These are phyloP conservation scores for Notarius quadriscutis DNA, from an alignment of 2,113 vertebrate genomes.

Conservation along the genomic window DNA sequence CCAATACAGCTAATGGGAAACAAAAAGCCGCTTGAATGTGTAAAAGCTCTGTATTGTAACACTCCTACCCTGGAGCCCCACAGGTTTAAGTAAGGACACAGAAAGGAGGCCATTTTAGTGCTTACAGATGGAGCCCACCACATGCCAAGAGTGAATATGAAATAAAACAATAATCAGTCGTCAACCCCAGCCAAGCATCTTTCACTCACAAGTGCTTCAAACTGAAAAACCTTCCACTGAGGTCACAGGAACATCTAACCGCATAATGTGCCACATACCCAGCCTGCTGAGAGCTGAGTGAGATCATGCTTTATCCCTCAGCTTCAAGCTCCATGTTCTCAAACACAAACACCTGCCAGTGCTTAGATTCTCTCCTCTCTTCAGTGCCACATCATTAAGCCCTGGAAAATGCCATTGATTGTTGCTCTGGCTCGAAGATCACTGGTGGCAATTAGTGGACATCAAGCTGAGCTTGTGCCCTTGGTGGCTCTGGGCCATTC, in stretches of 20 bases:
- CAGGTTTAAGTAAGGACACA: slow-evolving; percentile 49
- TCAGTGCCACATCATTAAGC: slow-evolving; percentile 44
- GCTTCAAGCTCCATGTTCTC: slow-evolving; percentile 24
- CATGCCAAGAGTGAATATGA: slow-evolving; percentile 47
- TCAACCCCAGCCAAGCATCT: slow-evolving; percentile 35
- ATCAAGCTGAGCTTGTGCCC: slow-evolving; percentile 60
- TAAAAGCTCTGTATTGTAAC: slow-evolving; percentile 6
- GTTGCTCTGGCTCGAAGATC: slow-evolving; percentile 54
- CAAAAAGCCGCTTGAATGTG: background rate
- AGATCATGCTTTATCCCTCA: slow-evolving; percentile 48
- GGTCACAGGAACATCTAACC: slow-evolving; percentile 43
- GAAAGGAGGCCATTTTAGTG: slow-evolving; percentile 35
- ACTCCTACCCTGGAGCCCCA: slow-evolving; percentile 12
- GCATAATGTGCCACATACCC: slow-evolving; percentile 46
- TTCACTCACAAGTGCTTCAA: slow-evolving; percentile 30
- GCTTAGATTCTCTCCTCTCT: slow-evolving; percentile 45
- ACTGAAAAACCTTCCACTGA: slow-evolving; percentile 44
- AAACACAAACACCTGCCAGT: slow-evolving; percentile 49
- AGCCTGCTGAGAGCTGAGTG: slow-evolving; percentile 47
- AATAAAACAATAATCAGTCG: slow-evolving; percentile 53
- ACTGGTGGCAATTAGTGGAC: slow-evolving; percentile 66
- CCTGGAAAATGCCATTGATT: slow-evolving; percentile 64
- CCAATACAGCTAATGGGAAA: background rate
- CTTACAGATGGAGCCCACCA: slow-evolving; percentile 50
- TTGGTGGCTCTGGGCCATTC: slow-evolving; percentile 62